A percentile compares a stretch with the other conserved stretches of the same genome.
Conservation (phyloP, 2,888 invertebrate species). For the Ecliptopera silaceata region DNA sequence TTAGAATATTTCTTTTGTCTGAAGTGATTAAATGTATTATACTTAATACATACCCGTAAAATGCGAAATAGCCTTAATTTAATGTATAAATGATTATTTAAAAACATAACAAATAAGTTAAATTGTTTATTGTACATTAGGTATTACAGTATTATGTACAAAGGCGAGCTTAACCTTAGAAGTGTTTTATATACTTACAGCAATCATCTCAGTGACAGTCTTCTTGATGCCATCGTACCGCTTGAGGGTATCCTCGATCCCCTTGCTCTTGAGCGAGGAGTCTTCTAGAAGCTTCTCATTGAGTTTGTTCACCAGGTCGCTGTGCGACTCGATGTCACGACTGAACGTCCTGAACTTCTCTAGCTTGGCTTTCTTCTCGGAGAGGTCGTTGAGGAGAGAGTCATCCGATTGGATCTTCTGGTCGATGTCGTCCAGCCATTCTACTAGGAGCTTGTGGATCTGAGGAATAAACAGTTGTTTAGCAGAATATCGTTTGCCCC, state of each 20-base stretch:
- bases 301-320: slow-evolving; percentile 89
- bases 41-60: no score
- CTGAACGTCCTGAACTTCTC: slow-evolving; percentile 94
- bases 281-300: slow-evolving; percentile 89
- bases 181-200: no score
- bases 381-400: slow-evolving; percentile 90
- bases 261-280: slow-evolving; percentile 84
- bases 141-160: no score
- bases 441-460: slow-evolving; percentile 89
- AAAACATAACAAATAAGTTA: no score
- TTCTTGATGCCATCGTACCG: slow-evolving; percentile 88
- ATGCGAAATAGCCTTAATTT: no score
- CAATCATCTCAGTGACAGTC: slow-evolving; percentile 85
- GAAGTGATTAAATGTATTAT: no score
- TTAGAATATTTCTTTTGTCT: no score
- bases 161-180: no score
- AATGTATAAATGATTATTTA: no score
- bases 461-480: slow-evolving; percentile 34
- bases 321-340: slow-evolving; percentile 91
- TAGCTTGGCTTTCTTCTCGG: slow-evolving; percentile 94
- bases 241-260: slow-evolving; percentile 87
- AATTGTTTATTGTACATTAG: no score
- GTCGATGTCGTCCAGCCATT: slow-evolving; percentile 95
- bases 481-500: neutral
- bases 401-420: slow-evolving; percentile 90